phyloP scores from a whole-genome alignment of 2,113 vertebrate genomes.

The Aleadryas rufinucha region DNA sequence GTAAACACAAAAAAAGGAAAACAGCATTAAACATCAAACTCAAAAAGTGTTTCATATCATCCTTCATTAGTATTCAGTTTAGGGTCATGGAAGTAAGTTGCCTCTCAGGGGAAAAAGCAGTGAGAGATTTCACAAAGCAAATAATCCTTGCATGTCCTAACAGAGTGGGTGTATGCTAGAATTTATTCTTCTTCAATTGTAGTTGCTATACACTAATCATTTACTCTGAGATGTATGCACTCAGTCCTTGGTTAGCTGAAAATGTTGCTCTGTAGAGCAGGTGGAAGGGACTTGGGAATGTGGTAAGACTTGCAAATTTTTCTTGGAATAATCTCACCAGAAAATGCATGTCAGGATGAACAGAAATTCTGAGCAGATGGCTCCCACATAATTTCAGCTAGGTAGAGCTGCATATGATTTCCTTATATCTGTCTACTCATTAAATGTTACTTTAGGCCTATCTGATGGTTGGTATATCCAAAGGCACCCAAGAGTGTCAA shows the following conservation, averaged over 20 bases:
- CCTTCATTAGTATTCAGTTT: background rate
- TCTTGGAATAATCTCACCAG: background rate
- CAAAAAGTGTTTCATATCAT: background rate
- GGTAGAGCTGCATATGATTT: background rate
- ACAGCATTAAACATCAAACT: background rate
- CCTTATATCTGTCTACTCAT: background rate
- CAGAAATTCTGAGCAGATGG: background rate
- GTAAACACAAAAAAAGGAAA: background rate
- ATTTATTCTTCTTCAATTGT: background rate
- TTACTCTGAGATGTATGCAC: accelerated
- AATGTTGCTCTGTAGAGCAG: background rate
- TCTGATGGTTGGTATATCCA: background rate
- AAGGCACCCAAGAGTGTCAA: background rate
- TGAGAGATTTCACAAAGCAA: background rate
- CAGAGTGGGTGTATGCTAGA: background rate
- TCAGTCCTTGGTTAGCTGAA: background rate
- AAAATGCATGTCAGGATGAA: background rate
- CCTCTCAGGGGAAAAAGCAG: background rate
- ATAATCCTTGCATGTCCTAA: background rate
- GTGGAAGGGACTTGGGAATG: background rate
- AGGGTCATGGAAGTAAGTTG: background rate
- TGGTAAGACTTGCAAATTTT: background rate
- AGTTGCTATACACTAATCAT: background rate
- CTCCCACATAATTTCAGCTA: background rate
- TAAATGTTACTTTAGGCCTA: background rate